These are phyloP conservation scores for Drosophila pseudoobscura DNA, from an alignment of 1,140 invertebrate genomes.

Conservation along the genomic window DNA sequence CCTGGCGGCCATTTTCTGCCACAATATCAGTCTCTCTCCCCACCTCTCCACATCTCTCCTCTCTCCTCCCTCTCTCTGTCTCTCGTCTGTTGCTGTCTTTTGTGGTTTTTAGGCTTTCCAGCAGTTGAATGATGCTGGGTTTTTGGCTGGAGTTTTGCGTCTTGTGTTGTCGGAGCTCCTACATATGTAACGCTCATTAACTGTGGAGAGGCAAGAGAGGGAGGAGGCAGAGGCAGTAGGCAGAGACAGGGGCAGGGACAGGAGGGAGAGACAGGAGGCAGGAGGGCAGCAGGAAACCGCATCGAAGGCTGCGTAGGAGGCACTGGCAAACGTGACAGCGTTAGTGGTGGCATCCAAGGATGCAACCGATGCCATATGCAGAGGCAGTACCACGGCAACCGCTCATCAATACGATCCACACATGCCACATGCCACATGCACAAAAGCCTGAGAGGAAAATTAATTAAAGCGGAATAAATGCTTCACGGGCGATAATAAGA, in stretches of 20 bases:
- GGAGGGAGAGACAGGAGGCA: too few relatives aligned
- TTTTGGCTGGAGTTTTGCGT: slow-evolving; percentile 11
- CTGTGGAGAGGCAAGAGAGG: background rate
- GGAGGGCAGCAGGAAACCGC: background rate
- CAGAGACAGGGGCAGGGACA: background rate
- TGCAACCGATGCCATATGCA: too few relatives aligned
- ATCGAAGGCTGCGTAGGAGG: too few relatives aligned
- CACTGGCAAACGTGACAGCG: too few relatives aligned
- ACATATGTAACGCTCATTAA: slow-evolving; percentile 35
- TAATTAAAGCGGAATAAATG: too few relatives aligned
- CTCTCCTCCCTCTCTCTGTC: too few relatives aligned
- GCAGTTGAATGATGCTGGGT: slow-evolving; percentile 9
- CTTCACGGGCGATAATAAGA: too few relatives aligned
- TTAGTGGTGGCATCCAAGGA: too few relatives aligned
- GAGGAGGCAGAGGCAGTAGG: background rate
- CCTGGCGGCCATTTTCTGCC: slow-evolving; percentile 65
- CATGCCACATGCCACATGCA: too few relatives aligned
- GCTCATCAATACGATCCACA: too few relatives aligned
- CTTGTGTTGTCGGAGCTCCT: slow-evolving; percentile 16
- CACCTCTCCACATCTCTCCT: slow-evolving; percentile 1
- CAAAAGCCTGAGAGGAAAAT: too few relatives aligned
- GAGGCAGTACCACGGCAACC: too few relatives aligned
- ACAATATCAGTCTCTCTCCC: slow-evolving; percentile 24
- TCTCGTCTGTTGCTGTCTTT: slow-evolving; percentile 2
- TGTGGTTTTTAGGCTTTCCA: slow-evolving; percentile 53